phyloP scores from a whole-genome alignment of 2,113 vertebrate species.

The Poecile atricapillus region DNA sequence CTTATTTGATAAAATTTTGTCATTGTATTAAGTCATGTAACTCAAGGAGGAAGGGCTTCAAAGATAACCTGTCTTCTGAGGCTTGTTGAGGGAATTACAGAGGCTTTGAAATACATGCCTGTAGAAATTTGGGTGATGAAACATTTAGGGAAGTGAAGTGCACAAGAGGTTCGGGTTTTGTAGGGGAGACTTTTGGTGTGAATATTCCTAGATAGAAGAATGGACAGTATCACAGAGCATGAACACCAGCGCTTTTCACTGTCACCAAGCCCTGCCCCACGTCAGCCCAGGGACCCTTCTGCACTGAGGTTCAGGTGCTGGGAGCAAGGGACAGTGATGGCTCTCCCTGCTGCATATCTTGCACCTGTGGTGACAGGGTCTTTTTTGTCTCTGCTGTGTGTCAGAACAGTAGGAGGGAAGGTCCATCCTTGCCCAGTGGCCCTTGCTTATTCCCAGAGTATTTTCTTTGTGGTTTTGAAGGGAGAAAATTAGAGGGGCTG shows the following conservation, averaged over 20 bases:
- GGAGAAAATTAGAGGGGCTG: neutral
- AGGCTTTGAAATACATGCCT: neutral
- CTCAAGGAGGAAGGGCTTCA: neutral
- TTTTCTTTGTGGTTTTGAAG: neutral
- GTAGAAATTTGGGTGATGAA: neutral
- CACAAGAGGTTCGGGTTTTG: neutral
- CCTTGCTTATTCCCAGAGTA: neutral
- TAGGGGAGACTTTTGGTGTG: neutral
- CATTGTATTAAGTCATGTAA: neutral
- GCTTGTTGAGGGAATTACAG: neutral
- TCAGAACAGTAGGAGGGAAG: neutral
- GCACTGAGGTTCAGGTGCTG: neutral
- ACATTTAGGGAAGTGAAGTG: neutral
- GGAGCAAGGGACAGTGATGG: neutral
- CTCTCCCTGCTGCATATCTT: neutral
- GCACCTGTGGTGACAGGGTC: neutral
- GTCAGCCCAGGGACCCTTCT: neutral
- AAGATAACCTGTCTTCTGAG: neutral
- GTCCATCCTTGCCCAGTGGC: neutral
- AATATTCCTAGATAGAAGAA: neutral
- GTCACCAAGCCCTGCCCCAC: neutral
- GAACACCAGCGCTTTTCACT: neutral
- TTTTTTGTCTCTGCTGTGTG: neutral
- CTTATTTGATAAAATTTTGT: neutral
- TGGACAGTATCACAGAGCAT: accelerated